These are phyloP conservation scores for Hydrotaea cyrtoneurina DNA, from an alignment of 2,888 invertebrate genomes.

Conservation along the genomic window DNA sequence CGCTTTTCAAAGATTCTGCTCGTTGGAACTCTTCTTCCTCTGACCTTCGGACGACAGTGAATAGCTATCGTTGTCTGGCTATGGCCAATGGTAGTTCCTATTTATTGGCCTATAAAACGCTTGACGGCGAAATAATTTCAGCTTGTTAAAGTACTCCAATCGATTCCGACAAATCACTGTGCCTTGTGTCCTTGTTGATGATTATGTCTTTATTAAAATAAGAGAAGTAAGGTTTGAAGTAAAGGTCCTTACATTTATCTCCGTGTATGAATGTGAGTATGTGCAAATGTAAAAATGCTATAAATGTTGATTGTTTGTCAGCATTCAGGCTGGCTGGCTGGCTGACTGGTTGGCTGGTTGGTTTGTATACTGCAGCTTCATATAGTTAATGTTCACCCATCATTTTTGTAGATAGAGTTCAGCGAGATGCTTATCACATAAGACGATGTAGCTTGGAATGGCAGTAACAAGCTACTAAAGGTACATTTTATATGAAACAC, in stretches of 20 bases:
- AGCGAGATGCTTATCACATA: conserved; percentile 30
- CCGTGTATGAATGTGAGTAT: conserved; percentile 36
- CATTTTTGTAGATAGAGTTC: conserved; percentile 36
- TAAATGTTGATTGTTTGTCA: conserved; percentile 17
- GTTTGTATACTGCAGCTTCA: conserved; percentile 5
- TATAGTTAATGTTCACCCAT: conserved; percentile 64
- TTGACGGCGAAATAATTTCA: too few species aligned
- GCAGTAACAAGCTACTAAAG: conserved; percentile 48
- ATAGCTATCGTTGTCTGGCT: too few species aligned
- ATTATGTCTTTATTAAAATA: conserved; percentile 56
- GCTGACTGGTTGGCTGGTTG: not conserved
- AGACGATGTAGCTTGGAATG: not conserved
- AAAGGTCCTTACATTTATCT: conserved; percentile 52
- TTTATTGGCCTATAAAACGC: too few species aligned
- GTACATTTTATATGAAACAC: conserved; percentile 30
- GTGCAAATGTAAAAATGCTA: conserved; percentile 7
- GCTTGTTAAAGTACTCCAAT: too few species aligned
- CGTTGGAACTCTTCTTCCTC: too few species aligned
- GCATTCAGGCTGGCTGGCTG: not conserved
- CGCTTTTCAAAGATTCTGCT: too few species aligned
- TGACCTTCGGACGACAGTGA: too few species aligned
- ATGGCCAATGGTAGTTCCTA: too few species aligned
- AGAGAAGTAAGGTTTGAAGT: conserved; percentile 31
- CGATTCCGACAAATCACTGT: not conserved
- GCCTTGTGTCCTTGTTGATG: conserved; percentile 13